These are phyloP conservation scores for Dasypolia templi DNA, from an alignment of 2,888 invertebrate species.

Conservation along the genomic window DNA sequence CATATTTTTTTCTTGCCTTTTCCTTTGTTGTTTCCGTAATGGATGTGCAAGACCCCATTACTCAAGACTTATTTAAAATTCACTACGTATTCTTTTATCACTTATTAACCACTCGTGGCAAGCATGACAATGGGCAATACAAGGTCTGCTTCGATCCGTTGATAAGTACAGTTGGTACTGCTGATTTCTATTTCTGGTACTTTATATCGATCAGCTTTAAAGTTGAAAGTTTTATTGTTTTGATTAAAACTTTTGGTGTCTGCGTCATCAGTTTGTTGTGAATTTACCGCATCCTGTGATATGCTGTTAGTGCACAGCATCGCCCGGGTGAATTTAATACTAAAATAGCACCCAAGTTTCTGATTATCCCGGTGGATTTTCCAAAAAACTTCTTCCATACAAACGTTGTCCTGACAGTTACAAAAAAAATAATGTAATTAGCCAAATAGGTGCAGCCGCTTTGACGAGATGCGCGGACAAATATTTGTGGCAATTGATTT, in stretches of 20 bases:
- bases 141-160: slow-evolving; percentile 44
- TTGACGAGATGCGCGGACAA: too few relatives aligned
- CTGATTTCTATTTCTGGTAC: slow-evolving; percentile 21
- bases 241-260: background rate
- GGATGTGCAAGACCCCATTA: slow-evolving; percentile 5
- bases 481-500: too few relatives aligned
- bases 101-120: slow-evolving; percentile 24
- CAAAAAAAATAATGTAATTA: too few relatives aligned
- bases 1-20: background rate
- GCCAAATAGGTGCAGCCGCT: too few relatives aligned
- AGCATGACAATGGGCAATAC: slow-evolving; percentile 41
- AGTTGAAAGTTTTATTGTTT: slow-evolving; percentile 1
- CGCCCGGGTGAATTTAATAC: too few relatives aligned
- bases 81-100: slow-evolving; percentile 19
- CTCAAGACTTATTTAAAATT: slow-evolving; percentile 38
- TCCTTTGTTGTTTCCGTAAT: background rate
- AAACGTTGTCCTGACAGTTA: too few relatives aligned
- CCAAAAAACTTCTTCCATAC: too few relatives aligned
- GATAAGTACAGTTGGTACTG: background rate
- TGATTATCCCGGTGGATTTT: too few relatives aligned
- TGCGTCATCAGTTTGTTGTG: background rate
- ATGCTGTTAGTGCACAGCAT: background rate
- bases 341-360: too few relatives aligned
- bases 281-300: background rate
- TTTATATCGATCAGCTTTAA: slow-evolving; percentile 21